Percentiles rank a stretch among this genome's conserved stretches.
These are phyloP conservation scores for Heteractis magnifica DNA, from an alignment of 92 coral and sea anemone species.

Conservation along the genomic window DNA sequence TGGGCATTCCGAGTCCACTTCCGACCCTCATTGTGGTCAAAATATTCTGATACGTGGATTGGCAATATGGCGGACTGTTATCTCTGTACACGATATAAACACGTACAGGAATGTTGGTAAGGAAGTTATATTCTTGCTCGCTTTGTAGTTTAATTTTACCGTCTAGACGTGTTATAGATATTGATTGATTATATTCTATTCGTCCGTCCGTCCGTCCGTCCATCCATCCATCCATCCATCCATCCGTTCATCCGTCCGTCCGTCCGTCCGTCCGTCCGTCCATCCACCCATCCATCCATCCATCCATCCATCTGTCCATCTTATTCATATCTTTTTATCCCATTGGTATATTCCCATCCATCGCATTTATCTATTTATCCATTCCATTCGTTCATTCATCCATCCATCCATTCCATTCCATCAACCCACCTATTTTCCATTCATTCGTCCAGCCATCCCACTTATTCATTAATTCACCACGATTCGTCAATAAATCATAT, in stretches of 20 bases:
- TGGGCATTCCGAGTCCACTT: slow-evolving; percentile 11
- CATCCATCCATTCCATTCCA: background rate
- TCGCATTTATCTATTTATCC: background rate
- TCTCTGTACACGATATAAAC: slow-evolving; percentile 13
- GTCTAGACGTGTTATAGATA: too few species aligned
- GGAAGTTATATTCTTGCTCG: background rate
- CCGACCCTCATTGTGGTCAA: slow-evolving; percentile 9
- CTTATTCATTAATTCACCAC: background rate
- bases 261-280: background rate
- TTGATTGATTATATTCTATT: too few species aligned
- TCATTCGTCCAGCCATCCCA: background rate
- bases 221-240: too few species aligned
- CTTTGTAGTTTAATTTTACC: background rate
- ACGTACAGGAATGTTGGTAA: slow-evolving; percentile 21
- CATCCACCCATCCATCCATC: too few species aligned
- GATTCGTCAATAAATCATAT: too few species aligned
- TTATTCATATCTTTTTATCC: too few species aligned
- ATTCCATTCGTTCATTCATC: background rate
- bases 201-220: background rate
- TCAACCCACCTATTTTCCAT: background rate
- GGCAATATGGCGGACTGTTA: slow-evolving; percentile 37
- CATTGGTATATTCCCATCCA: background rate
- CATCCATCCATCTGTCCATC: too few species aligned
- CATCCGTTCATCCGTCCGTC: too few species aligned
- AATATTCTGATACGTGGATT: slow-evolving; percentile 47